A percentile compares a stretch with the other conserved stretches of the same genome.
phyloP scores from a whole-genome alignment of 2,888 invertebrate species.

The Trilocha varians region DNA sequence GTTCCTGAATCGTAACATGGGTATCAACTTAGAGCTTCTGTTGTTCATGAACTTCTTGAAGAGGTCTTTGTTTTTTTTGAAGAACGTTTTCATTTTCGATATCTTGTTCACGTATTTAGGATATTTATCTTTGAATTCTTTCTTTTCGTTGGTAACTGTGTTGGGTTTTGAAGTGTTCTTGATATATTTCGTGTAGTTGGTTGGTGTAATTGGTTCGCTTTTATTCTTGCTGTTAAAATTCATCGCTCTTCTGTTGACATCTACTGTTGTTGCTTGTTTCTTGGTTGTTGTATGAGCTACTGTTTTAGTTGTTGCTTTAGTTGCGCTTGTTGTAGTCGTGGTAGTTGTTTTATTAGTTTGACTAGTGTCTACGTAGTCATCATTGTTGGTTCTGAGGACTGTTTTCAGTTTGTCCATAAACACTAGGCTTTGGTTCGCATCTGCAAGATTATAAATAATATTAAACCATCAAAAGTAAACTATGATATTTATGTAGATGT shows the following conservation, averaged over 20 bases:
- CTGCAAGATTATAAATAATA: too few relatives aligned
- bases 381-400: slow-evolving; percentile 33
- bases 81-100: slow-evolving; percentile 18
- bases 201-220: not conserved
- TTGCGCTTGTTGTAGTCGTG: not conserved
- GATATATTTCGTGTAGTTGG: not conserved
- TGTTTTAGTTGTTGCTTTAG: not conserved
- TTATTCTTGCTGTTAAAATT: not conserved
- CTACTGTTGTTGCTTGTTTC: not conserved
- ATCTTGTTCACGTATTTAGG: slow-evolving; percentile 6
- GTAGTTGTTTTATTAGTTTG: not conserved
- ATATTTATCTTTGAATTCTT: not conserved
- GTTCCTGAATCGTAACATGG: not conserved
- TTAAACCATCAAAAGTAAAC: too few relatives aligned
- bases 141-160: not conserved
- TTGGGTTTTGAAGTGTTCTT: not conserved
- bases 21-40: not conserved
- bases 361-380: slow-evolving; percentile 29
- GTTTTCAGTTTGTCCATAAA: slow-evolving; percentile 28
- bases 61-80: slow-evolving; percentile 19
- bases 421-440: slow-evolving; percentile 8
- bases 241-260: not conserved
- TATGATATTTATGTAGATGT: too few relatives aligned
- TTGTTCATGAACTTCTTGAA: slow-evolving; percentile 15
- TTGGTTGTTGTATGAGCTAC: not conserved